phyloP scores from a whole-genome alignment of 35 echinoderm and acorn worm species.

The Heliocidaris erythrogramma region DNA sequence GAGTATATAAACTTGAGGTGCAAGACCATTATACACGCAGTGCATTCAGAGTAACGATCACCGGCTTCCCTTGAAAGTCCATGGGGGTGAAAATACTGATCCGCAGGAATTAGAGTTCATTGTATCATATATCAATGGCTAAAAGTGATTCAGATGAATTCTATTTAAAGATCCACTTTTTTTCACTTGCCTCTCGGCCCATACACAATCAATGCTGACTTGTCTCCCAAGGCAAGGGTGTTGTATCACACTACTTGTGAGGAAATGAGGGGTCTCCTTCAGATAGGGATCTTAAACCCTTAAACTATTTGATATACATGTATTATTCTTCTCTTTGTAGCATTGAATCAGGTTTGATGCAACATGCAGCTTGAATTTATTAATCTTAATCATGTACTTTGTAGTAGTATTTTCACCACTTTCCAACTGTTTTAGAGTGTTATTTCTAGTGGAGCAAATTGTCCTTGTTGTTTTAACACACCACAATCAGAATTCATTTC shows the following conservation, averaged over 20 bases:
- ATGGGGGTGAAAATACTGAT: conserved; percentile 11
- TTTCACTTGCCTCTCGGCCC: not conserved
- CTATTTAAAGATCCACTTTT: not conserved
- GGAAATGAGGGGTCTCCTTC: not conserved
- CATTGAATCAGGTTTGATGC: too few relatives aligned
- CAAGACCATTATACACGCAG: not conserved
- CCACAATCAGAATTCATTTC: too few relatives aligned
- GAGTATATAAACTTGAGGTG: not conserved
- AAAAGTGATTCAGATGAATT: not conserved
- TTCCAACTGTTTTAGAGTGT: too few relatives aligned
- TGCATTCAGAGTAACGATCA: not conserved
- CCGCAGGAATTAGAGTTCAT: conserved; percentile 15
- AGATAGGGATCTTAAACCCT: too few relatives aligned
- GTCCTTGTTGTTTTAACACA: too few relatives aligned
- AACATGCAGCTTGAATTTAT: too few relatives aligned
- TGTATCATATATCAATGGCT: conserved; percentile 21
- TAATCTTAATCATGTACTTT: too few relatives aligned
- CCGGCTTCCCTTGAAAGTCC: not conserved
- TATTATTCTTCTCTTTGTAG: too few relatives aligned
- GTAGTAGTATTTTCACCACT: too few relatives aligned
- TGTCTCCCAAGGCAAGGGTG: not conserved
- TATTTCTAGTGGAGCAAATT: too few relatives aligned
- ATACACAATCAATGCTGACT: not conserved
- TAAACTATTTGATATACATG: too few relatives aligned
- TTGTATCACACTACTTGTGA: not conserved